Evolutionary conservation across 2,888 invertebrate genomes (phyloP).

Genomic region (Himalopsyche japonica): DNA sequence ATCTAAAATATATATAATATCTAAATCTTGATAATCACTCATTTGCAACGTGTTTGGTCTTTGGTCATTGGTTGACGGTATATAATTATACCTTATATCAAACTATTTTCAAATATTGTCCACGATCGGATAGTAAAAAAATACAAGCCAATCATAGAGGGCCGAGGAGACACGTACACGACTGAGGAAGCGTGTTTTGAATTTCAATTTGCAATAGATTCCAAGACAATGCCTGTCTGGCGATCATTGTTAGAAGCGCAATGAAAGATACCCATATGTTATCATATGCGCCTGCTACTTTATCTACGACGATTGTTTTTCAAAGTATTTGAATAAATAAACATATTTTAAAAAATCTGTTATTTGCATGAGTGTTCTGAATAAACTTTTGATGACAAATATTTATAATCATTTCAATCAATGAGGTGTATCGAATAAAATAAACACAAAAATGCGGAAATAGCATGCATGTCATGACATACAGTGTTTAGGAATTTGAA

Average conservation of each 20-base stretch:
- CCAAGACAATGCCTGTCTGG: constrained; percentile 9
- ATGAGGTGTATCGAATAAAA: no score
- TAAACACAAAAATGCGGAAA: no score
- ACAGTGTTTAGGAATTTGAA: no score
- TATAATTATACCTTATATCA: not conserved
- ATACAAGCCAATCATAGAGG: constrained; percentile 23
- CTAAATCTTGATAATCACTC: not conserved
- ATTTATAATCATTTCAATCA: no score
- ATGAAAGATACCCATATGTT: not conserved
- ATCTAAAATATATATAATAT: no score
- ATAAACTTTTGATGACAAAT: no score
- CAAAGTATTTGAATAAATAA: no score
- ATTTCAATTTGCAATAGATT: constrained; percentile 21
- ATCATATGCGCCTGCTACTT: not conserved
- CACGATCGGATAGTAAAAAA: constrained; percentile 13
- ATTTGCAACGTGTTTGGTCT: no score
- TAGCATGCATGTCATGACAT: no score
- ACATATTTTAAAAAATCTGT: no score
- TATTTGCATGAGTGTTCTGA: no score
- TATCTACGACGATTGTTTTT: not conserved
- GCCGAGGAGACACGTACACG: constrained; percentile 28
- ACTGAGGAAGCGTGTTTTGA: constrained; percentile 18
- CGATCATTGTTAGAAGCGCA: not conserved
- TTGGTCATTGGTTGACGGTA: not conserved
- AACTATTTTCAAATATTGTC: not conserved